These are phyloP conservation scores for Norana najaformis DNA, from an alignment of 2,888 invertebrate genomes.

Conservation along the genomic window DNA sequence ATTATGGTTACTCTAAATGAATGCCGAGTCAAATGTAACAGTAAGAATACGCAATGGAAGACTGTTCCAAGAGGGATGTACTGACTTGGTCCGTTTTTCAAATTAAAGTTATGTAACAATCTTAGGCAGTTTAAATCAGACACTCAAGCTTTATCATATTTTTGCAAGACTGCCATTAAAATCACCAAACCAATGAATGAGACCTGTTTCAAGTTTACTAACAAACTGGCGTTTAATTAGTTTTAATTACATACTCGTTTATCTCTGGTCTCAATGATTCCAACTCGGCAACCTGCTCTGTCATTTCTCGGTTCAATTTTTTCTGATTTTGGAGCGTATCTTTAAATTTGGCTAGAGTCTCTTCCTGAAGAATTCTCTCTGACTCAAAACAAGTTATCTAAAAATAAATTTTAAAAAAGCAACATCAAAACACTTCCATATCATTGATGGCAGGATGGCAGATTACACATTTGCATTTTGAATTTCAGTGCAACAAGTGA, in stretches of 20 bases:
- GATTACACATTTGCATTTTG: no score
- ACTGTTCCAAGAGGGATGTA: no score
- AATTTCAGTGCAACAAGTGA: no score
- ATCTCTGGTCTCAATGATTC: background rate
- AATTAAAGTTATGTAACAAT: no score
- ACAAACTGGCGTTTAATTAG: background rate
- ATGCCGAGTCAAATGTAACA: no score
- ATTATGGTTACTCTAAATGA: no score
- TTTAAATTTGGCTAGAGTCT: conserved; percentile 67
- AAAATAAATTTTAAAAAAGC: background rate
- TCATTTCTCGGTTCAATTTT: conserved; percentile 55
- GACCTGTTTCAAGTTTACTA: no score
- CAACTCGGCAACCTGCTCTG: conserved; percentile 6
- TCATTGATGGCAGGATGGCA: no score
- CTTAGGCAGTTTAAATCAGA: no score
- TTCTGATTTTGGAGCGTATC: conserved; percentile 68
- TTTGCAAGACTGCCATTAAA: background rate
- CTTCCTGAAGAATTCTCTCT: conserved; percentile 68
- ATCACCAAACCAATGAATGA: background rate
- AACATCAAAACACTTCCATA: background rate
- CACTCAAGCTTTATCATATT: no score
- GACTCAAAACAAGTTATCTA: conserved; percentile 70
- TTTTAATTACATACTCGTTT: background rate
- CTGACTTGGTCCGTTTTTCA: no score
- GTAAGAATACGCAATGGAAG: no score